A percentile compares a stretch with the other conserved stretches of the same genome.
phyloP scores from a whole-genome alignment of 92 coral and sea anemone species.

The Virgularia gustaviana region DNA sequence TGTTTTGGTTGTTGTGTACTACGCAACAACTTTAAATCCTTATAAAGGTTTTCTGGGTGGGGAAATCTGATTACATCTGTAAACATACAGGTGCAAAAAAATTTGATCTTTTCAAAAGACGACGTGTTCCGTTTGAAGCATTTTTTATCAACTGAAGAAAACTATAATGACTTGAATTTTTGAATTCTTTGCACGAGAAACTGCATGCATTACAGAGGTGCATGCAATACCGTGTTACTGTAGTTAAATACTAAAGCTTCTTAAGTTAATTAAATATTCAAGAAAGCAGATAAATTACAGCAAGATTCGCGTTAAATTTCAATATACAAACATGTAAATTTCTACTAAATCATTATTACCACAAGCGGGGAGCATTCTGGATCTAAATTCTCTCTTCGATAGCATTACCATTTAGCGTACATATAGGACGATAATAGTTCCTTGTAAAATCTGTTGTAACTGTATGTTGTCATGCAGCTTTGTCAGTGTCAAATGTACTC shows the following conservation, averaged over 20 bases:
- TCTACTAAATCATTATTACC: too few species aligned
- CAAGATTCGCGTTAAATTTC: too few species aligned
- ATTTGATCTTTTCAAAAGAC: background rate
- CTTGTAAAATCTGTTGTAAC: background rate
- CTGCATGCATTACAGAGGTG: too few species aligned
- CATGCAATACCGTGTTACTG: too few species aligned
- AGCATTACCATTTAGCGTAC: too few species aligned
- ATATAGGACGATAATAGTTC: background rate
- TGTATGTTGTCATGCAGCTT: background rate
- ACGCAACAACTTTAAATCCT: constrained; percentile 15
- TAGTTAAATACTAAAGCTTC: too few species aligned
- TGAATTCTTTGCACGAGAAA: too few species aligned
- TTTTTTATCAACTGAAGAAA: background rate
- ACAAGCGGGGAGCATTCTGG: too few species aligned
- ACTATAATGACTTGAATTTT: background rate
- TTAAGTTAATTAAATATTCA: too few species aligned
- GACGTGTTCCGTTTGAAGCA: background rate
- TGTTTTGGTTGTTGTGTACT: constrained; percentile 41
- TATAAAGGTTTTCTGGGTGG: background rate
- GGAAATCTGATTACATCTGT: background rate
- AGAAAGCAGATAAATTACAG: too few species aligned
- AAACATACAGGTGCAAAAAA: background rate
- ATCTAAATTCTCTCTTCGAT: too few species aligned
- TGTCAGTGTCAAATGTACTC: background rate
- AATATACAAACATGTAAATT: too few species aligned